Conservation (phyloP, 2,113 vertebrate genomes). For the Myodes glareolus region DNA sequence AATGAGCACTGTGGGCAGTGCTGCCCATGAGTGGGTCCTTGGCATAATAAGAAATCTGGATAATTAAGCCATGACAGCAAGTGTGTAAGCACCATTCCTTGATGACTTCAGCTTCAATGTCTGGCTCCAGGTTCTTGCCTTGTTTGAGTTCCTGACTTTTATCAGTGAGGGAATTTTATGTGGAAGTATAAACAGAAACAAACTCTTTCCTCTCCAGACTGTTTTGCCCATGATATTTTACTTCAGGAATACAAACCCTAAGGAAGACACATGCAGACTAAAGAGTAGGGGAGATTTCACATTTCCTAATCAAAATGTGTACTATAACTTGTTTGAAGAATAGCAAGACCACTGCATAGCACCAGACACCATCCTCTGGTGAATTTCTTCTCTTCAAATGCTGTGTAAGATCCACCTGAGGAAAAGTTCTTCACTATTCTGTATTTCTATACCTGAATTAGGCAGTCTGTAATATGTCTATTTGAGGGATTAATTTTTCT, state of each 20-base stretch:
- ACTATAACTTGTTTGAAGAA: background rate
- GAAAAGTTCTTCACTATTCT: no score
- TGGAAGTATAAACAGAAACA: background rate
- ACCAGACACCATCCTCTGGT: background rate
- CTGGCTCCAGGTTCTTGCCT: background rate
- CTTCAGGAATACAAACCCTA: background rate
- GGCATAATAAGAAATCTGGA: no score
- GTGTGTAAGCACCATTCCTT: background rate
- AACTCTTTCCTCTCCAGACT: background rate
- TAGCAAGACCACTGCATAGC: fast-evolving
- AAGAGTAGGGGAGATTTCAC: background rate
- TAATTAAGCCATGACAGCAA: no score
- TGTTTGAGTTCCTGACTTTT: background rate
- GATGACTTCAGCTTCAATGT: background rate
- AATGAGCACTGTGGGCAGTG: no score
- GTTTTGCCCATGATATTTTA: background rate
- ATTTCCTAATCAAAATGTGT: no score
- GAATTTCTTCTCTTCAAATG: background rate
- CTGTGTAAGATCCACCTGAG: background rate
- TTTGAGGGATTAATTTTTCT: no score
- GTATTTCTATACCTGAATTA: no score
- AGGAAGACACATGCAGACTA: background rate
- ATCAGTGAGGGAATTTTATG: background rate
- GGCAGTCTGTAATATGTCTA: no score
- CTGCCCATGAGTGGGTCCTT: no score